phyloP scores from a whole-genome alignment of 2,888 invertebrate species.

The Drosophila borealis region DNA sequence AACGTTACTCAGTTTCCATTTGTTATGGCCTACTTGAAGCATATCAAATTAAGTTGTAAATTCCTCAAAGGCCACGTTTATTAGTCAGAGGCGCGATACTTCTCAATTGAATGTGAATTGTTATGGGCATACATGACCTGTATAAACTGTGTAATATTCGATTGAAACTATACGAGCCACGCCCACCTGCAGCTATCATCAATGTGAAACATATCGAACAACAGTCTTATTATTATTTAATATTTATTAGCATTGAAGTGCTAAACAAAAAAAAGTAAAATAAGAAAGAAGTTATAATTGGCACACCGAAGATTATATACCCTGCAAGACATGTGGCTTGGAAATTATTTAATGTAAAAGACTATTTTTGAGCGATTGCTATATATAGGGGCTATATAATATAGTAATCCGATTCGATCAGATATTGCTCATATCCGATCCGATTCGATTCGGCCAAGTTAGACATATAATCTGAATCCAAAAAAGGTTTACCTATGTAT shows the following conservation, averaged over 20 bases:
- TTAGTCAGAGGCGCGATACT: neutral
- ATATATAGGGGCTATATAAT: too few relatives aligned
- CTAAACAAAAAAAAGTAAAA: slow-evolving; percentile 29
- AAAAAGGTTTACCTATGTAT: too few relatives aligned
- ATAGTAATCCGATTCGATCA: too few relatives aligned
- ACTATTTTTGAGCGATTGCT: too few relatives aligned
- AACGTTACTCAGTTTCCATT: neutral
- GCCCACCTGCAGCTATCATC: neutral
- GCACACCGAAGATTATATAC: neutral
- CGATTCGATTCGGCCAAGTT: too few relatives aligned
- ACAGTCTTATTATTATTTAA: slow-evolving; percentile 20
- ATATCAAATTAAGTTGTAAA: slow-evolving; percentile 3
- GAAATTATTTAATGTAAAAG: too few relatives aligned
- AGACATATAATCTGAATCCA: too few relatives aligned
- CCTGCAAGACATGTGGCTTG: neutral
- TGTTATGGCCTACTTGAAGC: slow-evolving; percentile 3
- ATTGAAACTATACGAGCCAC: neutral
- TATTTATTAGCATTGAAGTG: slow-evolving; percentile 44
- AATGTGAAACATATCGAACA: neutral
- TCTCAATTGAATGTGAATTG: neutral
- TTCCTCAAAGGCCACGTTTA: slow-evolving; percentile 7
- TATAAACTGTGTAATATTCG: neutral
- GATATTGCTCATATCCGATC: too few relatives aligned
- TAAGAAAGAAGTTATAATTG: neutral
- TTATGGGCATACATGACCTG: neutral